phyloP scores from a whole-genome alignment of 1,140 invertebrate species.

The Formica selysi region DNA sequence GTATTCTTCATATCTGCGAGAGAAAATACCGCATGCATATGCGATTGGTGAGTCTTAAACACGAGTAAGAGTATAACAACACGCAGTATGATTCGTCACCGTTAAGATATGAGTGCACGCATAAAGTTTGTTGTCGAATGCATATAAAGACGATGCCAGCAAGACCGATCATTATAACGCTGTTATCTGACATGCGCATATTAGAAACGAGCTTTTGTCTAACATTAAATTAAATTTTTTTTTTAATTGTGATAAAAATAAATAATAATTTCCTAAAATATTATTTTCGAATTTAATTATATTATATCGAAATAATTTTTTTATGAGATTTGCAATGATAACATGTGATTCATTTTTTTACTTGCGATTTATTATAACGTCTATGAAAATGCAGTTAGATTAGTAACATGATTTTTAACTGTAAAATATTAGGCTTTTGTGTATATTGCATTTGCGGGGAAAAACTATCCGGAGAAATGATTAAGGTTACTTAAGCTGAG shows the following conservation, averaged over 20 bases:
- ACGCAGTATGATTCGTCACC: conserved; percentile 44
- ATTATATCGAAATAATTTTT: no score
- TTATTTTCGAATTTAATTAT: no score
- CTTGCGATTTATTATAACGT: no score
- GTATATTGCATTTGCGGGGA: background rate
- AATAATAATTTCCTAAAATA: no score
- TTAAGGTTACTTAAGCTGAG: background rate
- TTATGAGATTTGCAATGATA: no score
- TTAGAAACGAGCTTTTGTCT: background rate
- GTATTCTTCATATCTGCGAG: background rate
- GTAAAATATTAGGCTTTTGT: background rate
- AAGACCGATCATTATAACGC: background rate
- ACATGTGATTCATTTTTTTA: no score
- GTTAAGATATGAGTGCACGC: conserved; percentile 28
- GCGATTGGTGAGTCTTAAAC: conserved; percentile 4
- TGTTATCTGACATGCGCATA: background rate
- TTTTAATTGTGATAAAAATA: no score
- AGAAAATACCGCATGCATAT: background rate
- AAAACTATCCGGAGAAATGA: background rate
- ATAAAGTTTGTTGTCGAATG: background rate
- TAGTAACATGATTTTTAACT: background rate
- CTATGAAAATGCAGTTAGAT: background rate
- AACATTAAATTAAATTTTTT: no score
- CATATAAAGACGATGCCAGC: conserved; percentile 10
- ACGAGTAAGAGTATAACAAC: background rate